Evolutionary conservation across 2,797 vertebrate genomes (phyloP), one percentile per base, ranked within the genome.

Genomic region (Eulemur albifrons): DNA sequence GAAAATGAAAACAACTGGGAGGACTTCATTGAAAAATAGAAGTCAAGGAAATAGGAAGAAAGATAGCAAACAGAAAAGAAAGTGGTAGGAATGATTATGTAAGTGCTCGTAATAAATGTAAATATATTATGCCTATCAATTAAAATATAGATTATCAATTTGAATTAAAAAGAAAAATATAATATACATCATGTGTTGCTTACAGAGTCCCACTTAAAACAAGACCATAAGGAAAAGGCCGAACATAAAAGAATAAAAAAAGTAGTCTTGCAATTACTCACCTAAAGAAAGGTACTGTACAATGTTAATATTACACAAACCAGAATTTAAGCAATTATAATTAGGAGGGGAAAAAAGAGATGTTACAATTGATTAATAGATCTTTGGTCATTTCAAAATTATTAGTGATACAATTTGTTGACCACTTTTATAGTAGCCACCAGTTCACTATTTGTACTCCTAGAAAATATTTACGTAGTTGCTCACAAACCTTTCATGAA

Each of bases 361-460:
- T 54, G 35, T 35, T 82, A n/a, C 8, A 82, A 30, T 59, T 75
- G 21, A n/a, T 82, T 90, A 89, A 76, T 4, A 90, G n/a, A 67
- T 35, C 27, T n/a, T 87, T 59, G 30, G 57, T 90, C 75, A 87
- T 87, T 93, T 90, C 76, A 93, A 54, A 83, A 93, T 96, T 50
- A 87, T 65, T 61, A 83, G 75, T 65, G 69, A 83, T 88, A 70
- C 23, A 92, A 52, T 65, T 73, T 86, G n/a, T 76, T 57, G 27
- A 50, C n/a, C 40, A 88, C 48, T 87, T 69, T 67, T 65, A 4
- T 88, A 73, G 40, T 40, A 82, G 69, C 11, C 27, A 48, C 48
- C 17, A 72, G n/a, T 73, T 76, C 7, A 52, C 52, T 69, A 82
- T 7, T 90, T 76, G 21, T 52, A 76, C 57, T 72, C 14, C 30